Base-by-base conservation (phyloP, 2,888 invertebrate species). In the Drosophila mettleri region DNA sequence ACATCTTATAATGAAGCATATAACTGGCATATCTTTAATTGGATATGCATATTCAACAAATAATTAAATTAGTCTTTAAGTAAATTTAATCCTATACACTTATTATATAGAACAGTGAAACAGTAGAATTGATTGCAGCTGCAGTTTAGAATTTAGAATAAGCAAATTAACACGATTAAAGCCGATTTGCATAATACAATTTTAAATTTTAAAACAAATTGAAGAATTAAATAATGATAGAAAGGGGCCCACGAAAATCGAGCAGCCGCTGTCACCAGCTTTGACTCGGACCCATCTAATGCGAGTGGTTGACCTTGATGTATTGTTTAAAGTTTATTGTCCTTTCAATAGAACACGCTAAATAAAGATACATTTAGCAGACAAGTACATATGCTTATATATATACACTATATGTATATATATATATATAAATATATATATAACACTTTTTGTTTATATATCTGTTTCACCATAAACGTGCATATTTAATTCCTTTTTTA, bases 311-410 rank as follows among this genome's bases (percentile, higher is more conserved):
- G 84, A 88, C 89, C 89, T 89, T 89, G 90, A 64, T 71, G 75
- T 57, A 69, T 78, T 74, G 69, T 73, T 73, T 49, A 74, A 74
- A 89, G 89, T 90, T 89, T 89, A 89, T 89, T 89, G 89, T 89
- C 89, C 89, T 89, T 90, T 84, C 80, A 81, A 79, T 80, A 83
- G 89, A 84, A 84, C 80, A 75, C 80, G 88, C 86, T 88, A 88
- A 86, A 86, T 75, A 74, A 72, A 84, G 38, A 71, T 9, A 69
- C 46, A 75, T 51, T 73, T 71, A 79, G 71, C 77, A 41, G 29
- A 24, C 63, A 76, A 62, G 69, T 85, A 63, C 84, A 85, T 72
- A 81, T 52, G 38, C 46, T 33, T 24, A 59, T 33, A 16, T 12
- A 29, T 33, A 27, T 45, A 46, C 3, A 38, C n/a, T n/a, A n/a